These are phyloP conservation scores for Hephaestus fuliginosus DNA, from an alignment of 2,797 vertebrate genomes.

Conservation along the genomic window DNA sequence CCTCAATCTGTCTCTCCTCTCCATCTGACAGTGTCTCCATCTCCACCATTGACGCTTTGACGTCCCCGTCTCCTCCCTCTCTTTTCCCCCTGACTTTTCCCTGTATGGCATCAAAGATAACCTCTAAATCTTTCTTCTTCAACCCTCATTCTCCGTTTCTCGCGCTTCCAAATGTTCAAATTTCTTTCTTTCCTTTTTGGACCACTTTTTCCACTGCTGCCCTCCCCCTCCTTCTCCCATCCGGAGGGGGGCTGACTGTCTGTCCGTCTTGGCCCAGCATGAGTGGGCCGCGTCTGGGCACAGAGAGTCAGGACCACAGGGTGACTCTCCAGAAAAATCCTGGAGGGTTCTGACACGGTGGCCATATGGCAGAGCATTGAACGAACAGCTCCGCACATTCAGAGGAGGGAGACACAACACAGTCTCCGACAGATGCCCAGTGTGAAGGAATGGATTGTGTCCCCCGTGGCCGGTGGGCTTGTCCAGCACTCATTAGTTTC, in stretches of 20 bases:
- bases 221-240: not conserved
- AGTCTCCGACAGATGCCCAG: conserved; percentile 60
- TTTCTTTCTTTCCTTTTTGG: conserved; percentile 19
- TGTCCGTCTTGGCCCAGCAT: conserved; percentile 57
- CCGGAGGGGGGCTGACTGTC: conserved; percentile 11
- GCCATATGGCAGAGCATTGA: conserved; percentile 73
- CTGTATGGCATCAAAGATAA: conserved; percentile 12
- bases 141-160: not conserved
- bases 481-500: conserved; percentile 77
- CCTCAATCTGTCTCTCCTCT: conserved; percentile 54
- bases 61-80: conserved; percentile 32
- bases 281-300: conserved; percentile 61
- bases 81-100: conserved; percentile 15
- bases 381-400: conserved; percentile 59
- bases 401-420: conserved; percentile 56
- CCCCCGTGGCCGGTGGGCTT: conserved; percentile 64
- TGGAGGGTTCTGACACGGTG: conserved; percentile 54
- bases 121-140: conserved; percentile 30
- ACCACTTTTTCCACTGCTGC: conserved; percentile 14
- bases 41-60: conserved; percentile 25
- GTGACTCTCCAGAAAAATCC: conserved; percentile 58
- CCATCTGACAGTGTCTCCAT: conserved; percentile 40
- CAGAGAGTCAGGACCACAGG: conserved; percentile 53
- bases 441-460: conserved; percentile 76
- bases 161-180: not conserved